phyloP scores from a whole-genome alignment of 2,888 invertebrate species.

The Dolichopus griseipennis region DNA sequence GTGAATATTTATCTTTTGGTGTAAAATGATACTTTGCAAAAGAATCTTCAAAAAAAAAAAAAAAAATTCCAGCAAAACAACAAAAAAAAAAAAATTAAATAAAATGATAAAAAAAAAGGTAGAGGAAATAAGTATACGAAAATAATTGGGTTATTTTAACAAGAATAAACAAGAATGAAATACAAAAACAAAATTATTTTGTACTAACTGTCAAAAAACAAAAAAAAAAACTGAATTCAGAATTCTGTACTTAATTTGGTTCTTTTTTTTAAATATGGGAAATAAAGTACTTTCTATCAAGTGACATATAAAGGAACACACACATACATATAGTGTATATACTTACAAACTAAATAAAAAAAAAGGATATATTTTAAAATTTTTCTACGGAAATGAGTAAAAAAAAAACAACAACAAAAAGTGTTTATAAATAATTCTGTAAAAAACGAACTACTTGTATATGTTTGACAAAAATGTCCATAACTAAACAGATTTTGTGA shows the following conservation, averaged over 20 bases:
- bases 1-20: not conserved
- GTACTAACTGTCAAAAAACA: no score
- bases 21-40: not conserved
- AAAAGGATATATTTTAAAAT: not conserved
- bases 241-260: no score
- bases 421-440: not conserved
- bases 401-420: not conserved
- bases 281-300: not conserved
- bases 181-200: not conserved
- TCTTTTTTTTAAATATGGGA: not conserved
- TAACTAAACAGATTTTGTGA: no score
- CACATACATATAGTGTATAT: no score
- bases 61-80: not conserved
- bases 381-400: not conserved
- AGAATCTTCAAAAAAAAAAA: not conserved
- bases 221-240: no score
- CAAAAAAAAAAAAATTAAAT: no score
- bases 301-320: not conserved
- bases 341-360: no score
- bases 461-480: no score
- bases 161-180: not conserved
- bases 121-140: not conserved
- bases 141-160: conserved; percentile 1
- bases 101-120: no score
- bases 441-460: no score